Conservation (phyloP, 2,113 vertebrate genomes). For the Symphodus melops region DNA sequence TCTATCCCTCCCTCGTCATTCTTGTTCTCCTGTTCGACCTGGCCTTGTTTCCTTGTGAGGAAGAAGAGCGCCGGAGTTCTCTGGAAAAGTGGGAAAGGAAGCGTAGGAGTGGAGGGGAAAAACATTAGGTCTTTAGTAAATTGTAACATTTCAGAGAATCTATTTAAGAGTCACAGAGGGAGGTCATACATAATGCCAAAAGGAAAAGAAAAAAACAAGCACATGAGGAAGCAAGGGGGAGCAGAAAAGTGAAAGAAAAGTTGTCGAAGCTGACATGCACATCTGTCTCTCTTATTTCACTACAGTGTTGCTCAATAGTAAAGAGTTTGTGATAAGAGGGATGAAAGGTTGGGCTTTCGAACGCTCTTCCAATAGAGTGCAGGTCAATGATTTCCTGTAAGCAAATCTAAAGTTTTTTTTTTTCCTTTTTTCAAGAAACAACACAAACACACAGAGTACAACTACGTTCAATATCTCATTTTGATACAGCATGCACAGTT, state of each 20-base stretch:
- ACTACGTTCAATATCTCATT: not conserved
- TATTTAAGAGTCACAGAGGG: constrained; percentile 4
- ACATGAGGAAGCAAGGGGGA: not conserved
- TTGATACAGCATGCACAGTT: constrained; percentile 1
- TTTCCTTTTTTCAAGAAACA: constrained; percentile 49
- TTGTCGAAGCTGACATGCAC: not conserved
- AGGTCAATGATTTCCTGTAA: constrained; percentile 48
- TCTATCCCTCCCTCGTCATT: constrained; percentile 75
- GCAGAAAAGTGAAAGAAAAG: not conserved
- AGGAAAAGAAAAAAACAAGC: not conserved
- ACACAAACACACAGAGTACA: not conserved
- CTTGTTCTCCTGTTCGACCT: constrained; percentile 48
- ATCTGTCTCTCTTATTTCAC: not conserved
- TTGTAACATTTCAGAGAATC: constrained; percentile 32
- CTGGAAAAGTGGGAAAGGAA: constrained; percentile 36
- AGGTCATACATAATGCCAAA: constrained; percentile 1
- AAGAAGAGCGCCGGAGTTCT: constrained; percentile 57
- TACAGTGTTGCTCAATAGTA: constrained; percentile 40
- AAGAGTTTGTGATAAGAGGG: constrained; percentile 14
- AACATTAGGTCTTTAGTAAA: constrained; percentile 28
- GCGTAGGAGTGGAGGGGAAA: not conserved
- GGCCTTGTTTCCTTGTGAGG: constrained; percentile 54
- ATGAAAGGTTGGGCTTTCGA: constrained; percentile 20
- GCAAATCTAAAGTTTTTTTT: constrained; percentile 28
- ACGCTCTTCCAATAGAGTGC: constrained; percentile 2